A percentile compares a stretch with the other conserved stretches of the same genome.
Conservation (phyloP, 2,888 invertebrate species). For the Drosophila kuntzei region DNA sequence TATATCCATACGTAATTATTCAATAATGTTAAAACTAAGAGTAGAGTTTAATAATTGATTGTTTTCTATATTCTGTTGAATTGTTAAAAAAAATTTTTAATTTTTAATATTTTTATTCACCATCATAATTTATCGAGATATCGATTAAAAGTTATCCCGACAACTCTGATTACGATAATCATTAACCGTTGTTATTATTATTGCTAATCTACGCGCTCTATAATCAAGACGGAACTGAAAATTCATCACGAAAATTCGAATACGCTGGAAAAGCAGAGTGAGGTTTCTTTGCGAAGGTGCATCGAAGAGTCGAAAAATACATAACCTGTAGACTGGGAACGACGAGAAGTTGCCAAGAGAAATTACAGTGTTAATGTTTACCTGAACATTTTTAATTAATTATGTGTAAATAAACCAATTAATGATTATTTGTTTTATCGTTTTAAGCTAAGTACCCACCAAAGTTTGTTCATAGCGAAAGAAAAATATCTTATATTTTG, state of each 20-base stretch:
- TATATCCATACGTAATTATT: not conserved
- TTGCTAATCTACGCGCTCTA: no score
- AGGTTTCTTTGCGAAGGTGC: not conserved
- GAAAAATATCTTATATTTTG: no score
- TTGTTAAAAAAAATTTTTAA: not conserved
- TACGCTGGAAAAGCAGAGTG: not conserved
- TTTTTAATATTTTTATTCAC: no score
- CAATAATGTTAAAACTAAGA: not conserved
- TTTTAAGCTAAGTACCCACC: no score
- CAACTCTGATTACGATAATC: not conserved
- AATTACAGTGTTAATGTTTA: no score
- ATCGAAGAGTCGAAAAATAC: not conserved
- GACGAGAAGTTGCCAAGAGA: not conserved
- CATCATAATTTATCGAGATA: not conserved
- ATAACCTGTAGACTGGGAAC: constrained; percentile 37
- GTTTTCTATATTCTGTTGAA: not conserved
- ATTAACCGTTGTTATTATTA: constrained; percentile 9
- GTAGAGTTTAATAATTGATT: not conserved
- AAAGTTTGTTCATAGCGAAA: no score
- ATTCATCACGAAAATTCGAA: not conserved
- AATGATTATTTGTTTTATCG: not conserved
- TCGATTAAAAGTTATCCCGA: not conserved
- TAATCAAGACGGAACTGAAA: constrained; percentile 17
- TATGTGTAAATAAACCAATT: not conserved
- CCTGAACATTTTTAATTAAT: no score